Conservation (phyloP, 2,888 invertebrate genomes). For the Tortricodes alternella region DNA sequence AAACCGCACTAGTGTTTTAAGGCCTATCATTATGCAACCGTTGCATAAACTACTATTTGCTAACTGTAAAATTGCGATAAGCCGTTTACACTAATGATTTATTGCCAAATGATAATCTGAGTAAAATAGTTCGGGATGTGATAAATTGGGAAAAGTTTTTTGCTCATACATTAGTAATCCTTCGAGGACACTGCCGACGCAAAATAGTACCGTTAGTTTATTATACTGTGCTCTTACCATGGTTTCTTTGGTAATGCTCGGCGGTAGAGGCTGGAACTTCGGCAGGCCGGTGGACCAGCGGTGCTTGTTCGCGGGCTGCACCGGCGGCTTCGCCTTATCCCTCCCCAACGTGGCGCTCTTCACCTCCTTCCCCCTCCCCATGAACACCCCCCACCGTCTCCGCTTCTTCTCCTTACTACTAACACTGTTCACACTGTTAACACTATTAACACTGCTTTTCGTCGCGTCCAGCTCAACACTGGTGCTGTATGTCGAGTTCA, state of each 20-base stretch:
- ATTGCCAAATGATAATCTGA: too few species aligned
- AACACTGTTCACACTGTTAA: conserved; percentile 35
- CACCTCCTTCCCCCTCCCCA: conserved; percentile 84
- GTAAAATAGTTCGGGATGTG: too few species aligned
- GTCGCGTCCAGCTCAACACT: conserved; percentile 55
- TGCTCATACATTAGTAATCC: too few species aligned
- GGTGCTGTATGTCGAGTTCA: conserved; percentile 60
- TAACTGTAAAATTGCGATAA: too few species aligned
- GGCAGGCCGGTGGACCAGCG: conserved; percentile 89
- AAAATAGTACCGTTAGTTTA: too few species aligned
- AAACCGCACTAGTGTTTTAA: too few species aligned
- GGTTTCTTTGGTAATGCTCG: conserved; percentile 90
- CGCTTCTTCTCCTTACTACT: conserved; percentile 83
- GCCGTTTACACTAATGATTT: too few species aligned
- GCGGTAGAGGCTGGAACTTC: conserved; percentile 87
- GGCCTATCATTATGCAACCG: too few species aligned
- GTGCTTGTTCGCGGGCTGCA: conserved; percentile 79
- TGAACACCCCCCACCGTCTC: conserved; percentile 87
- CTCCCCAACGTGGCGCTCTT: conserved; percentile 88
- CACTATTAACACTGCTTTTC: conserved; percentile 42
- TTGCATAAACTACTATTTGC: too few species aligned
- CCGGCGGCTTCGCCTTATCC: conserved; percentile 81
- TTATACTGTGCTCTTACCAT: conserved; percentile 84
- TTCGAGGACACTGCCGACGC: too few species aligned
- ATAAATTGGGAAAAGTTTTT: too few species aligned